These are phyloP conservation scores for Brachyopa scutellaris DNA, from an alignment of 2,888 invertebrate species.

Conservation along the genomic window DNA sequence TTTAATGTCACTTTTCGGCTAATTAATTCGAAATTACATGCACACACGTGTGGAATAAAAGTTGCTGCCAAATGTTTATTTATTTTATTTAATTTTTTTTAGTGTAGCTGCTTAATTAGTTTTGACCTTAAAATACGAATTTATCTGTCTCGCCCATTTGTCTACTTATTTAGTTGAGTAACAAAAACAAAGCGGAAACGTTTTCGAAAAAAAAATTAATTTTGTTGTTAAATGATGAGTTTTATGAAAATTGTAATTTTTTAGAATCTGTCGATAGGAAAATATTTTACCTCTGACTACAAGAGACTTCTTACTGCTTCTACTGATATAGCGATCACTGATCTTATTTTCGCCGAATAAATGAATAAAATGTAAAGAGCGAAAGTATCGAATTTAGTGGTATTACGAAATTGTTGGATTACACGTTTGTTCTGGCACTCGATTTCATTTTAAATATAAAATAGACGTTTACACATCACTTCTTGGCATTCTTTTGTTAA, in stretches of 20 bases:
- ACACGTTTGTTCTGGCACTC: background rate
- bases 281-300: background rate
- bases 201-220: too few species aligned
- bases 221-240: background rate
- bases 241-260: too few species aligned
- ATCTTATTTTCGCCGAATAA: too few species aligned
- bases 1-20: conserved; percentile 34
- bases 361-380: too few species aligned
- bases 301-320: background rate
- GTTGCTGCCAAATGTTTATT: too few species aligned
- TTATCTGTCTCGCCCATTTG: conserved; percentile 29
- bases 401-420: background rate
- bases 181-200: conserved; percentile 16
- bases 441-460: background rate
- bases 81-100: too few species aligned
- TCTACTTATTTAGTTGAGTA: conserved; percentile 25
- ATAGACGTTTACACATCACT: too few species aligned
- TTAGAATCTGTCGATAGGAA: too few species aligned
- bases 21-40: conserved; percentile 66
- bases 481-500: conserved; percentile 2
- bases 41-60: conserved; percentile 60
- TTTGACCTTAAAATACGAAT: conserved; percentile 63
- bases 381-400: background rate
- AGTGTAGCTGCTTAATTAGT: conserved; percentile 51
- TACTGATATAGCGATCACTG: background rate